Conservation (phyloP, 2,888 invertebrate genomes). For the Hofmannophila pseudospretella region DNA sequence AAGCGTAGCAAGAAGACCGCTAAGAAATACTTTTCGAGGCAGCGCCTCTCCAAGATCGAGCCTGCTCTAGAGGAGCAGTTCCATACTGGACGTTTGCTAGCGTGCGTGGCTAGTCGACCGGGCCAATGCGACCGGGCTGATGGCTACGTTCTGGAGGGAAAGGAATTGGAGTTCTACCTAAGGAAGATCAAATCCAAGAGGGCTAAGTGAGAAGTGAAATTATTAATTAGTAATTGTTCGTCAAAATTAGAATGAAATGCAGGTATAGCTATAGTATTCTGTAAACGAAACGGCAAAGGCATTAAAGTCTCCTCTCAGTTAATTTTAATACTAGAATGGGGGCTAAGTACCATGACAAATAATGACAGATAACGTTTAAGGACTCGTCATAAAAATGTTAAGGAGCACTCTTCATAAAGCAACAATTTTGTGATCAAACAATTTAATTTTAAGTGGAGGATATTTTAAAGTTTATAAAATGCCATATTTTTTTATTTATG, state of each 20-base stretch:
- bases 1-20: slow-evolving; percentile 95
- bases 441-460: not conserved
- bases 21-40: slow-evolving; percentile 95
- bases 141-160: slow-evolving; percentile 99
- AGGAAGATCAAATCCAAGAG: slow-evolving; percentile 99
- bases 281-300: too few relatives aligned
- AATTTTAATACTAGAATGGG: too few relatives aligned
- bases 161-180: slow-evolving; percentile 99
- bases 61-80: slow-evolving; percentile 97
- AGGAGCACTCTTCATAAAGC: not conserved
- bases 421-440: not conserved
- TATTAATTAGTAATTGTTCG: too few relatives aligned
- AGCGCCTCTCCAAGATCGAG: slow-evolving; percentile 96
- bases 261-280: too few relatives aligned
- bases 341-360: too few relatives aligned
- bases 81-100: slow-evolving; percentile 95
- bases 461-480: too few relatives aligned
- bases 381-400: not conserved
- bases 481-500: too few relatives aligned
- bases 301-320: too few relatives aligned
- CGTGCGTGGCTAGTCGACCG: slow-evolving; percentile 97
- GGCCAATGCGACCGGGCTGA: slow-evolving; percentile 99
- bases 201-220: slow-evolving; percentile 91
- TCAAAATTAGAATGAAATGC: too few relatives aligned
- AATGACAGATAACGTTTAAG: not conserved